These are phyloP conservation scores for Drosophila trapezifrons DNA, from an alignment of 1,140 invertebrate species.

Conservation along the genomic window DNA sequence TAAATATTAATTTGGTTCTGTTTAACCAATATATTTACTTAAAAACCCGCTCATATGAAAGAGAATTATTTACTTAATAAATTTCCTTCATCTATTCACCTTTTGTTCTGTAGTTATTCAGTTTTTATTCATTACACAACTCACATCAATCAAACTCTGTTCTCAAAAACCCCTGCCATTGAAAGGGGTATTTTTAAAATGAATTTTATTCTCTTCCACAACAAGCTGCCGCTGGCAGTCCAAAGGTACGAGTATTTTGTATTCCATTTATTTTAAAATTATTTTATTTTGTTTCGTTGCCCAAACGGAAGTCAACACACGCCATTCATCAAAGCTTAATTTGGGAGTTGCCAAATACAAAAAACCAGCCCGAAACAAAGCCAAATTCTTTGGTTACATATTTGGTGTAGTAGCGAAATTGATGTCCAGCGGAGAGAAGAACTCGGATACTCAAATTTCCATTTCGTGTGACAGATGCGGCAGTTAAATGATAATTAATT, in stretches of 20 bases:
- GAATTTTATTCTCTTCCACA: not conserved
- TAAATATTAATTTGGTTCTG: no score
- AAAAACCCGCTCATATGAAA: no score
- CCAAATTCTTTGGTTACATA: slow-evolving; percentile 63
- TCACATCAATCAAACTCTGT: not conserved
- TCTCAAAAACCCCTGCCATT: not conserved
- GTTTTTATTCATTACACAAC: not conserved
- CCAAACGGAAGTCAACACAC: slow-evolving; percentile 63
- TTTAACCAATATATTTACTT: no score
- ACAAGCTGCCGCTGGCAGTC: not conserved
- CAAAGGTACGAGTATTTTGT: not conserved
- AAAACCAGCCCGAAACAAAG: slow-evolving; percentile 27
- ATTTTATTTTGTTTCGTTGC: slow-evolving; percentile 5
- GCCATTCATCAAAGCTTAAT: slow-evolving; percentile 56
- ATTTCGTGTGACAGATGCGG: slow-evolving; percentile 64
- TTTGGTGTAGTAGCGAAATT: slow-evolving; percentile 70
- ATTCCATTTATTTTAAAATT: slow-evolving; percentile 44
- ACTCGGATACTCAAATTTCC: slow-evolving; percentile 20
- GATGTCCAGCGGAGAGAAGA: slow-evolving; percentile 39
- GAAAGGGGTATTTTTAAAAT: not conserved
- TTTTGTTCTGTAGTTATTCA: not conserved
- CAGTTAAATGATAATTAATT: slow-evolving; percentile 58
- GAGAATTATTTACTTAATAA: no score
- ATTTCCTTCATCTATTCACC: no score
- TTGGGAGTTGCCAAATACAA: slow-evolving; percentile 43